Evolutionary conservation across 1,140 invertebrate genomes (phyloP).

Genomic region (Sitobion miscanthi): DNA sequence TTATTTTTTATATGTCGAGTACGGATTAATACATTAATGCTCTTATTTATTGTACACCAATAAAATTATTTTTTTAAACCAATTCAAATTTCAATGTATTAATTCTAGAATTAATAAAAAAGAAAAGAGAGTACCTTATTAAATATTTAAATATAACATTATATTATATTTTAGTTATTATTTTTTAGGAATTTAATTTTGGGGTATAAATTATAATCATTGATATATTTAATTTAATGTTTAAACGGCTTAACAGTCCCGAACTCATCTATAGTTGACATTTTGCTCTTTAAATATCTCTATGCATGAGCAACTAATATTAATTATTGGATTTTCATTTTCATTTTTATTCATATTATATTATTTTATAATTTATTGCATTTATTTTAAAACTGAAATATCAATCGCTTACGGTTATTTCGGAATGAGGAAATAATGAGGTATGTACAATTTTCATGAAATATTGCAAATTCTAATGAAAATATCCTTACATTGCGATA

Average conservation of each 20-base stretch:
- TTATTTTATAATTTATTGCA: too few relatives aligned
- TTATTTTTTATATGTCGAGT: slow-evolving; percentile 31
- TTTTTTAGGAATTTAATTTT: neutral
- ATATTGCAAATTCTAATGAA: neutral
- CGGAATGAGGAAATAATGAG: neutral
- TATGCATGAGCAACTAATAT: too few relatives aligned
- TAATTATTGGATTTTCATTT: neutral
- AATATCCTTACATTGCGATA: neutral
- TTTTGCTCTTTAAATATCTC: too few relatives aligned
- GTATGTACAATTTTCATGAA: neutral
- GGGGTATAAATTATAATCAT: neutral
- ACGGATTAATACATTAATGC: neutral
- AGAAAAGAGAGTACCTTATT: neutral
- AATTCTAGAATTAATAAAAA: neutral
- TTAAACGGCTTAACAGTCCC: too few relatives aligned
- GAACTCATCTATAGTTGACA: too few relatives aligned
- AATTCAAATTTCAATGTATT: slow-evolving; percentile 20
- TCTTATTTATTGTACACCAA: slow-evolving; percentile 29
- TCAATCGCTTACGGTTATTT: neutral
- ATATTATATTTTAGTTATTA: slow-evolving; percentile 1
- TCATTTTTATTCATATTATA: too few relatives aligned
- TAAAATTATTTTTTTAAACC: slow-evolving; percentile 54
- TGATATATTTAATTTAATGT: too few relatives aligned
- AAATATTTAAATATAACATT: neutral
- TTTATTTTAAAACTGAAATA: neutral